Conservation (phyloP, 2,797 vertebrate species). For the Mycteria americana region DNA sequence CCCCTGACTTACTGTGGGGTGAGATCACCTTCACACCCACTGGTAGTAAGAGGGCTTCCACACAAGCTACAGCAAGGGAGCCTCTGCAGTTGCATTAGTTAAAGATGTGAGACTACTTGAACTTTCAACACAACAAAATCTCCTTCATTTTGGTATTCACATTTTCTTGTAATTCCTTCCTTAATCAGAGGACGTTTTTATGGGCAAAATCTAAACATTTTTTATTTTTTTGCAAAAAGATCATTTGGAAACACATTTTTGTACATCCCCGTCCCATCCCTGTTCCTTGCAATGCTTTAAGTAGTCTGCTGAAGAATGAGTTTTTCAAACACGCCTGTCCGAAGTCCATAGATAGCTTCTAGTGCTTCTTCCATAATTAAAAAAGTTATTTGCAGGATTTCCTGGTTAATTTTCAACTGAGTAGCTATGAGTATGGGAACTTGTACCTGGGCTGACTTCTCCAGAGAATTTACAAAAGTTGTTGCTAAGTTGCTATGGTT, state of each 20-base stretch:
- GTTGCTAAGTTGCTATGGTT: not conserved
- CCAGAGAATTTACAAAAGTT: not conserved
- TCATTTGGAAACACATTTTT: not conserved
- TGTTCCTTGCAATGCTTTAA: not conserved
- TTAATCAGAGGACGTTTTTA: not conserved
- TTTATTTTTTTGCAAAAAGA: not conserved
- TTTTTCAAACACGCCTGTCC: not conserved
- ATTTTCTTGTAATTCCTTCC: not conserved
- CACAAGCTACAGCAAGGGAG: not conserved
- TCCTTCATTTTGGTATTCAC: not conserved
- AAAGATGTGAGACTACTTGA: not conserved
- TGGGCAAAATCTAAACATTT: not conserved
- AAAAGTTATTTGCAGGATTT: not conserved
- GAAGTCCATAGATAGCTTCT: not conserved
- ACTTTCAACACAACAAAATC: not conserved
- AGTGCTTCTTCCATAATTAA: not conserved
- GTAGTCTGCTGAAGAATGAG: not conserved
- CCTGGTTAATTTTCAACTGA: not conserved
- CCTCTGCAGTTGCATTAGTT: not conserved
- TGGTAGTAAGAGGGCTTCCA: not conserved
- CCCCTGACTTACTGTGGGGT: not conserved
- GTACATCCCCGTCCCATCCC: not conserved
- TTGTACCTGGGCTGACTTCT: not conserved
- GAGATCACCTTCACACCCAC: not conserved
- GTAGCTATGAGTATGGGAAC: not conserved